These are phyloP conservation scores for Microcebus murinus DNA, from an alignment of 2,113 vertebrate genomes.

Conservation along the genomic window DNA sequence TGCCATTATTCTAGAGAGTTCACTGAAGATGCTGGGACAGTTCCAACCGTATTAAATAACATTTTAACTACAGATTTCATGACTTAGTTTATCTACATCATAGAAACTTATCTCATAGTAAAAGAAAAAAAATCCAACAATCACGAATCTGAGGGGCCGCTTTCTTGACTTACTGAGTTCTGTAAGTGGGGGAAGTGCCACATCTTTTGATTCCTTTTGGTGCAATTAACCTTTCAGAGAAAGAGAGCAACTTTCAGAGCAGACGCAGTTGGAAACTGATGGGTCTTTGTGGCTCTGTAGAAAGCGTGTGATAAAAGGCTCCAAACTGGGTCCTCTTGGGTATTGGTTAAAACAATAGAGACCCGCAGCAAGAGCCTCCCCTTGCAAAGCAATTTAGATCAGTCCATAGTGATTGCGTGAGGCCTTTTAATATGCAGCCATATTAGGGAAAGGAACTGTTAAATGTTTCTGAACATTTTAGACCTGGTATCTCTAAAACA, in stretches of 20 bases:
- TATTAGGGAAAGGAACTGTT: neutral
- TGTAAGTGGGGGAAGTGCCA: neutral
- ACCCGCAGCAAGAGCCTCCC: neutral
- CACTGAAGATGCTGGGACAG: fast-evolving
- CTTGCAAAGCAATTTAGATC: neutral
- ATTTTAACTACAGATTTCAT: too few relatives aligned
- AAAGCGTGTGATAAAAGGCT: neutral
- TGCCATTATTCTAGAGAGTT: neutral
- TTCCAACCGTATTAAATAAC: neutral
- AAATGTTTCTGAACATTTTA: neutral
- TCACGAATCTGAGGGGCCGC: neutral
- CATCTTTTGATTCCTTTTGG: neutral
- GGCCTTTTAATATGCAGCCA: too few relatives aligned
- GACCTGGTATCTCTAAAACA: neutral
- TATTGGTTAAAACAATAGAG: neutral
- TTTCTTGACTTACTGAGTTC: neutral
- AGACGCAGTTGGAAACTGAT: neutral
- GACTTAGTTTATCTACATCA: neutral
- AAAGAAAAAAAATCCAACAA: neutral
- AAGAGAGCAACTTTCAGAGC: neutral
- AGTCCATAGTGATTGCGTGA: fast-evolving
- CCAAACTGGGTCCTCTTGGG: neutral
- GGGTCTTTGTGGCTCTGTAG: neutral
- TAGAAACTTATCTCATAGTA: neutral
- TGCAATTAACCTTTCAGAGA: neutral